Conservation (phyloP, 2,888 invertebrate species). For the Taenaris catops region DNA sequence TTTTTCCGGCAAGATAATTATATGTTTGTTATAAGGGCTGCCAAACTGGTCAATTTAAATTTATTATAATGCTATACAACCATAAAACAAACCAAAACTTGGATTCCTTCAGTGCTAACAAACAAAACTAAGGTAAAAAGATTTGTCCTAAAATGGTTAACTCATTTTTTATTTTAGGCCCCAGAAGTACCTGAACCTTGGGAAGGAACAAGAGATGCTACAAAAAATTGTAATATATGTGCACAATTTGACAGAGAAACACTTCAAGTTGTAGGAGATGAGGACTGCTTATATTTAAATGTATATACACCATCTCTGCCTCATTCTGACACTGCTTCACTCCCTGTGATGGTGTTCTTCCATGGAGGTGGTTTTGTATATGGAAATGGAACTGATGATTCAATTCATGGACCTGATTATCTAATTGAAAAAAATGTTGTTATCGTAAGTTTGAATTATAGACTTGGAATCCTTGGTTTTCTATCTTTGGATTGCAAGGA, state of each 20-base stretch:
- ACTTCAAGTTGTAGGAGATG: slow-evolving; percentile 70
- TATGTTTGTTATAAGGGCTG: too few species aligned
- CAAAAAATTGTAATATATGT: slow-evolving; percentile 81
- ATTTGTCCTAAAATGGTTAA: too few species aligned
- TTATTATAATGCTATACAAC: too few species aligned
- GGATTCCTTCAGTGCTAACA: too few species aligned
- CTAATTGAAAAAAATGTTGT: slow-evolving; percentile 61
- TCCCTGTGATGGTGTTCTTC: slow-evolving; percentile 68
- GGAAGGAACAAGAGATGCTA: slow-evolving; percentile 82
- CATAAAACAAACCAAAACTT: too few species aligned
- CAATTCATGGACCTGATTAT: slow-evolving; percentile 58
- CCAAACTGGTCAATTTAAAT: too few species aligned
- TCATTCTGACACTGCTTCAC: slow-evolving; percentile 20
- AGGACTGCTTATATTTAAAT: slow-evolving; percentile 85
- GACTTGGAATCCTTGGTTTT: slow-evolving; percentile 67
- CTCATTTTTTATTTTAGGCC: slow-evolving; percentile 47
- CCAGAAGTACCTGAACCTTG: slow-evolving; percentile 65
- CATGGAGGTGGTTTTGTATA: slow-evolving; percentile 71
- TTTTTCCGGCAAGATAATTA: too few species aligned
- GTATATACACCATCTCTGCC: slow-evolving; percentile 81
- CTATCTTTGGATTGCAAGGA: slow-evolving; percentile 55
- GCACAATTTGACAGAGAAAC: slow-evolving; percentile 80
- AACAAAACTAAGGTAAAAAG: too few species aligned
- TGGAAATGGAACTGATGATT: slow-evolving; percentile 60
- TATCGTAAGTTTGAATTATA: slow-evolving; percentile 61